Conservation (phyloP, 2,797 vertebrate genomes). For the Hippoglossus hippoglossus region DNA sequence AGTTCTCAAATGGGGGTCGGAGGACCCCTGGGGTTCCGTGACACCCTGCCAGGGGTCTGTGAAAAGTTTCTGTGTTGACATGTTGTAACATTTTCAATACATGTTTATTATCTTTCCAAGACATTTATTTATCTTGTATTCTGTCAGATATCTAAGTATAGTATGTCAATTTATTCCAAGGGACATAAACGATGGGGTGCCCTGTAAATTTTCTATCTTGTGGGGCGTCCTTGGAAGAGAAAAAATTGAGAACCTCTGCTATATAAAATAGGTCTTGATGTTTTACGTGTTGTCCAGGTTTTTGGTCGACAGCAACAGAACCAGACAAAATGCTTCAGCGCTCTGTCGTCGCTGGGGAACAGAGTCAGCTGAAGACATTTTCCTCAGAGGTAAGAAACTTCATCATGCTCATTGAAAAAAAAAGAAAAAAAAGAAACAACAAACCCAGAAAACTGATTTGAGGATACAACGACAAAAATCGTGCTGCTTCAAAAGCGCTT, state of each 20-base stretch:
- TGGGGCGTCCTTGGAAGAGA: too few species aligned
- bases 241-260: not conserved
- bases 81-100: too few species aligned
- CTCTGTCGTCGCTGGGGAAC: slow-evolving; percentile 31
- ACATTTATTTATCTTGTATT: too few species aligned
- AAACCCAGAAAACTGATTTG: slow-evolving; percentile 48
- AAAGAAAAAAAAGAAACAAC: slow-evolving; percentile 36
- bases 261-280: not conserved
- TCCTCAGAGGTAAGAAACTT: slow-evolving; percentile 33
- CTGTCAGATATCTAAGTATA: too few species aligned
- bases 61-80: too few species aligned
- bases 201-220: too few species aligned
- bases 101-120: too few species aligned
- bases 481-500: slow-evolving; percentile 58
- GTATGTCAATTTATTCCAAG: too few species aligned
- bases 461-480: slow-evolving; percentile 53
- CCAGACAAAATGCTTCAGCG: slow-evolving; percentile 15
- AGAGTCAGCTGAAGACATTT: slow-evolving; percentile 17
- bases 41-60: too few species aligned
- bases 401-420: slow-evolving; percentile 38
- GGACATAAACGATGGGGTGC: too few species aligned
- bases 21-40: too few species aligned
- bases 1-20: too few species aligned
- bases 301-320: slow-evolving; percentile 32
- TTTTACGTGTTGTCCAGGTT: slow-evolving; percentile 29